These are phyloP conservation scores for Megaleporinus macrocephalus DNA, from an alignment of 2,113 vertebrate genomes.

Conservation along the genomic window DNA sequence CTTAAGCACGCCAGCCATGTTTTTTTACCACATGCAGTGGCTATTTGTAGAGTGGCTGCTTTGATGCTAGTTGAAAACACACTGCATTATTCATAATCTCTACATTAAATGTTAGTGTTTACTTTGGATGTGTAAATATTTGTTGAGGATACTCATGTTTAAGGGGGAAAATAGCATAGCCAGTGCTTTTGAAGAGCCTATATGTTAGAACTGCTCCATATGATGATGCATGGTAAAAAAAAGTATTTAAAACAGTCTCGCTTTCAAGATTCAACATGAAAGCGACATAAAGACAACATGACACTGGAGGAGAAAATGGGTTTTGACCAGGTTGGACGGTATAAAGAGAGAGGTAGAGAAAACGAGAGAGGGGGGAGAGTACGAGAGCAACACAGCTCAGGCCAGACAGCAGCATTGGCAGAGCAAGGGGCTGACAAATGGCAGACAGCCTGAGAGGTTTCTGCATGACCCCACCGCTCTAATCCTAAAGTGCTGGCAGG, in stretches of 20 bases:
- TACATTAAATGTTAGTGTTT: slow-evolving; percentile 4
- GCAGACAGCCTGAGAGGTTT: slow-evolving; percentile 6
- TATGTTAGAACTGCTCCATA: background rate
- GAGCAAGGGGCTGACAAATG: background rate
- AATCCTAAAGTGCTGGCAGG: slow-evolving; percentile 20
- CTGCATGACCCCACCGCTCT: slow-evolving; percentile 19
- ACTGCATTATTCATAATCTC: slow-evolving; percentile 25
- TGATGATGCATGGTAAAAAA: background rate
- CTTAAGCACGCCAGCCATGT: background rate
- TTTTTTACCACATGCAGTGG: background rate
- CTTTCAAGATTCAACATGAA: background rate
- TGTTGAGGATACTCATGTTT: slow-evolving; percentile 6
- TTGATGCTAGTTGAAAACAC: slow-evolving; percentile 19
- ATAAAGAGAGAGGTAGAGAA: background rate
- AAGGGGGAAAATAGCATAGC: background rate
- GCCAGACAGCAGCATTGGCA: background rate
- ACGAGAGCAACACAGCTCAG: background rate
- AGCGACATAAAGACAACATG: background rate
- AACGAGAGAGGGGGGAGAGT: background rate
- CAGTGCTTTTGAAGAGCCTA: background rate
- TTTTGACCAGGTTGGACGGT: background rate
- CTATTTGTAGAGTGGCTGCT: slow-evolving; percentile 1
- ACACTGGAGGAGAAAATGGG: background rate
- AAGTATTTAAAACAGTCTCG: slow-evolving; percentile 1
- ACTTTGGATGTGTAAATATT: slow-evolving; percentile 23